phyloP scores from a whole-genome alignment of 1,140 invertebrate species.

The Zeugodacus cucurbitae region DNA sequence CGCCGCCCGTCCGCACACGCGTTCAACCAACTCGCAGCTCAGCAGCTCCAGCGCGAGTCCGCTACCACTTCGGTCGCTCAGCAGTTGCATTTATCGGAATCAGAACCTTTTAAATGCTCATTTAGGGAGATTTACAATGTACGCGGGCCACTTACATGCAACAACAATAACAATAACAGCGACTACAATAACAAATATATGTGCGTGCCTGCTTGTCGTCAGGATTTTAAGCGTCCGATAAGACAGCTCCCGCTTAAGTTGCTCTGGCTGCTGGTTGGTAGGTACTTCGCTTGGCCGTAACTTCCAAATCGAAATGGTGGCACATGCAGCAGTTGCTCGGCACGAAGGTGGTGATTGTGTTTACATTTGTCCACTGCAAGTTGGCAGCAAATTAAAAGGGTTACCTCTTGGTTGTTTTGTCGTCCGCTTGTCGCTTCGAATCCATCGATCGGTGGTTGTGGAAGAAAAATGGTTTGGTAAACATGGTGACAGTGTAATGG shows the following conservation, averaged over 20 bases:
- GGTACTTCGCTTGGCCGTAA: neutral
- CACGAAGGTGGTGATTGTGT: neutral
- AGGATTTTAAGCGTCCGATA: constrained; percentile 42
- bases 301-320: neutral
- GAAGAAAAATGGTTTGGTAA: constrained; percentile 24
- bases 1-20: neutral
- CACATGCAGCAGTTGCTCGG: neutral
- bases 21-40: neutral
- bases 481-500: constrained; percentile 37
- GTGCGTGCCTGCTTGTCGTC: neutral
- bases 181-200: neutral
- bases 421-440: neutral
- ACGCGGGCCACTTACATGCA: constrained; percentile 37
- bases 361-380: constrained; percentile 29
- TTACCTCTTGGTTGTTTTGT: neutral
- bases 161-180: neutral
- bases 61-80: neutral
- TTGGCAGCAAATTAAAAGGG: constrained; percentile 30
- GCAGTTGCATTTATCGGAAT: constrained; percentile 43
- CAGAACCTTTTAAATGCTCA: constrained; percentile 43
- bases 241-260: constrained; percentile 37
- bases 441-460: neutral
- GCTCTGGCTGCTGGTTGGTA: constrained; percentile 7
- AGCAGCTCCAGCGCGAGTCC: neutral
- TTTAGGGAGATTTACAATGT: constrained; percentile 44